phyloP scores from a whole-genome alignment of 2,113 vertebrate species.

The Macrotus californicus region DNA sequence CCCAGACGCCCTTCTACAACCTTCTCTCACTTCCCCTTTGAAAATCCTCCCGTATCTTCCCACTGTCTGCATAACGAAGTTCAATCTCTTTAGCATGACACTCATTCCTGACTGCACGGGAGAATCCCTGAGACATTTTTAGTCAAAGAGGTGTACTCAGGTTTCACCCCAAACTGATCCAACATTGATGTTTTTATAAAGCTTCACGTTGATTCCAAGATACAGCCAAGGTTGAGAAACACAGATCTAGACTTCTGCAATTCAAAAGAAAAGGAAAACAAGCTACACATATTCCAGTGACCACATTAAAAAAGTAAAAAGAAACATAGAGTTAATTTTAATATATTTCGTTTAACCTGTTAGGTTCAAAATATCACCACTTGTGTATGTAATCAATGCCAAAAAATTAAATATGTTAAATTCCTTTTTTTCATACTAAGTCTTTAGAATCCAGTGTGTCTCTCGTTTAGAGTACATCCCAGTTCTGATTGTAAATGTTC shows the following conservation, averaged over 20 bases:
- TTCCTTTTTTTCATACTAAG: neutral
- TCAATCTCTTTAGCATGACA: fast-evolving
- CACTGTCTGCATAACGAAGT: neutral
- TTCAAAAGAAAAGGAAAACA: neutral
- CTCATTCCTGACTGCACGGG: neutral
- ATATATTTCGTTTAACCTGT: neutral
- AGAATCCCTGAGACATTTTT: neutral
- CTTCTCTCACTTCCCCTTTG: neutral
- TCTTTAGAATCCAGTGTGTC: neutral
- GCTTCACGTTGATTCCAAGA: neutral
- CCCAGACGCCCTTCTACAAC: neutral
- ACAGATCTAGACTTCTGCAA: neutral
- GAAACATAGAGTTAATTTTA: neutral
- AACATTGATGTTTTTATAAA: neutral
- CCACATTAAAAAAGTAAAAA: neutral
- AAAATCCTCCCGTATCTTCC: neutral
- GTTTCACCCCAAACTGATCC: neutral
- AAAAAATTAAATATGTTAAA: neutral
- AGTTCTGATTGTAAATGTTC: neutral
- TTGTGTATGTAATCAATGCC: neutral
- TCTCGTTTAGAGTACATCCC: neutral
- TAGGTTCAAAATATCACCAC: neutral
- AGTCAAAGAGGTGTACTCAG: neutral
- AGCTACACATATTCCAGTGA: neutral
- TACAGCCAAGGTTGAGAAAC: neutral